phyloP scores from a whole-genome alignment of 2,113 vertebrate species.

The Silurus meridionalis region DNA sequence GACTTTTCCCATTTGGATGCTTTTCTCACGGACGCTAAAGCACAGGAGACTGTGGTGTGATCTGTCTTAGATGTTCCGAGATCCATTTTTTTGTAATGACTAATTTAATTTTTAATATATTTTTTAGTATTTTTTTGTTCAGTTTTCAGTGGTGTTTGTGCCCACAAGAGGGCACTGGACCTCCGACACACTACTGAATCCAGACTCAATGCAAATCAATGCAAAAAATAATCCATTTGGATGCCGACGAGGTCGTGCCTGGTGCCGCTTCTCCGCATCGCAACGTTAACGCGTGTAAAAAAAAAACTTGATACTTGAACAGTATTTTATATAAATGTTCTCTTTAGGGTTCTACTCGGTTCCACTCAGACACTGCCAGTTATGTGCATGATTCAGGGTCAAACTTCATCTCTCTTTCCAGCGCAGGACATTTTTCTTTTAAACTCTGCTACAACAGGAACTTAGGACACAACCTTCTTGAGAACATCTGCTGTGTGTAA shows the following conservation, averaged over 20 bases:
- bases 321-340: constrained; percentile 51
- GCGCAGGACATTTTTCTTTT: not conserved
- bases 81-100: constrained; percentile 15
- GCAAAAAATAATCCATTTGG: constrained; percentile 86
- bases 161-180: constrained; percentile 61
- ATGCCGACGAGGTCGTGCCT: constrained; percentile 72
- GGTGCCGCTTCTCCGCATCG: constrained; percentile 70
- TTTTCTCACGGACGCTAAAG: constrained; percentile 85
- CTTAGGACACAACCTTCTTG: not conserved
- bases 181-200: constrained; percentile 80
- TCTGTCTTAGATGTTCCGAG: constrained; percentile 46
- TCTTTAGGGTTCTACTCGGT: constrained; percentile 29
- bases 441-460: constrained; percentile 11
- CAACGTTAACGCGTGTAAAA: constrained; percentile 55
- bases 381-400: constrained; percentile 62
- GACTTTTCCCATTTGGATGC: constrained; percentile 84
- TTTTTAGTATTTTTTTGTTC: constrained; percentile 59
- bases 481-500: constrained; percentile 28
- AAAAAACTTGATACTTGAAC: constrained; percentile 73
- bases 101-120: constrained; percentile 57
- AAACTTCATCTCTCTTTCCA: constrained; percentile 43
- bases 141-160: constrained; percentile 65
- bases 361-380: constrained; percentile 65
- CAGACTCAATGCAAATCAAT: constrained; percentile 96
- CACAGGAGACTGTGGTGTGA: constrained; percentile 93